Evolutionary conservation across 2,113 vertebrate species (phyloP).

Genomic region (Festucalex cinctus): DNA sequence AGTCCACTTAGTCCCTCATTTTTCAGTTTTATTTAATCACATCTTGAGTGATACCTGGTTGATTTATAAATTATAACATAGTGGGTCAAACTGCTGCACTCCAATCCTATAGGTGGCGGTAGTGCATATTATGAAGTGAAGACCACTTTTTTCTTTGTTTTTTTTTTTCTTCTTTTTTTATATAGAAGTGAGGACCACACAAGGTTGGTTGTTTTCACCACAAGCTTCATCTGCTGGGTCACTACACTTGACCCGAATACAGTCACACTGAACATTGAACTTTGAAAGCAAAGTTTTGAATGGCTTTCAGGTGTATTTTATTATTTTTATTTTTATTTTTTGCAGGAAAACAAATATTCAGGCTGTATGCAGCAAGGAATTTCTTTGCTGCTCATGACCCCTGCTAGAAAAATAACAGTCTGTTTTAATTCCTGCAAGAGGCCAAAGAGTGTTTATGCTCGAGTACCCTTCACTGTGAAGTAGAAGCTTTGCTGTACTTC

Average conservation of each 20-base stretch:
- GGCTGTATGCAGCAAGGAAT: neutral
- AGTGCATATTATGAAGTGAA: too few species aligned
- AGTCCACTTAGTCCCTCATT: too few species aligned
- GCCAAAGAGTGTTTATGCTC: conserved; percentile 32
- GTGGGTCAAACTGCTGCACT: neutral
- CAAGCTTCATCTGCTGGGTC: too few species aligned
- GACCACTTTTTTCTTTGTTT: too few species aligned
- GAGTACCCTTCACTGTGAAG: conserved; percentile 40
- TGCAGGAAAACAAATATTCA: conserved; percentile 8
- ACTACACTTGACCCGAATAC: too few species aligned
- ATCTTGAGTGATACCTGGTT: too few species aligned
- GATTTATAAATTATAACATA: too few species aligned
- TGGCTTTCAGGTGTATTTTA: neutral
- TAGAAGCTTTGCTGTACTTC: conserved; percentile 12
- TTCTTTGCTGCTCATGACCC: conserved; percentile 8
- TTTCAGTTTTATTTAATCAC: too few species aligned
- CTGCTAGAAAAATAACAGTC: conserved; percentile 21
- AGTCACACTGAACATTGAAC: neutral
- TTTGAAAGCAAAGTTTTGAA: neutral
- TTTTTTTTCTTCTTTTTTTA: too few species aligned
- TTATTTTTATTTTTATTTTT: conserved; percentile 8
- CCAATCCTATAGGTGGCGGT: neutral
- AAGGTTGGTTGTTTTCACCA: too few species aligned
- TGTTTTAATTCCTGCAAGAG: conserved; percentile 24
- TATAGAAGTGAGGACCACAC: too few species aligned